Evolutionary conservation across 2,113 vertebrate genomes (phyloP).

Genomic region (Neogobius melanostomus): DNA sequence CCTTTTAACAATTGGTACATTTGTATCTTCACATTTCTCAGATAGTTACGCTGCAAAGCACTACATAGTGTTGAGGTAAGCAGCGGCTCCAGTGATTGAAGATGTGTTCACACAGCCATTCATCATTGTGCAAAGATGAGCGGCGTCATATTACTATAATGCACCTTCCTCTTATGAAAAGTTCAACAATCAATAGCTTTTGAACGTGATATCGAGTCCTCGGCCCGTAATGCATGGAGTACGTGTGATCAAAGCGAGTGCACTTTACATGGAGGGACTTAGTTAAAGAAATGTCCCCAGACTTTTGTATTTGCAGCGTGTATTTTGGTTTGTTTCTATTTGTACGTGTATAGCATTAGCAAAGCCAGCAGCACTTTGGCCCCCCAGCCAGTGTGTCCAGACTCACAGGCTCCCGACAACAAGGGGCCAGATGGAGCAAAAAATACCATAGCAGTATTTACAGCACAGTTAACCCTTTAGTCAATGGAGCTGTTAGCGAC

Average conservation of each 20-base stretch:
- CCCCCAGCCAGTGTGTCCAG: conserved; percentile 69
- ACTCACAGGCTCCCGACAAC: conserved; percentile 72
- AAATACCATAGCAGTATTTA: conserved; percentile 63
- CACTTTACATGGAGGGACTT: conserved; percentile 56
- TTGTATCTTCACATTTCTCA: conserved; percentile 22
- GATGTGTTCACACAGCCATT: conserved; percentile 40
- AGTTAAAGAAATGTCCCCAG: conserved; percentile 42
- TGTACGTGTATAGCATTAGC: conserved; percentile 30
- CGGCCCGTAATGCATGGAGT: conserved; percentile 36
- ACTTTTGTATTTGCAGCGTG: conserved; percentile 11
- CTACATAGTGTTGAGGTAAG: conserved; percentile 17
- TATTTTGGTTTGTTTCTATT: conserved; percentile 19
- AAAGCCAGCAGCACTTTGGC: conserved; percentile 30
- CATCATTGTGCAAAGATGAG: conserved; percentile 45
- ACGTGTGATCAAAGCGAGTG: conserved; percentile 64
- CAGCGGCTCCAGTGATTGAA: conserved; percentile 38
- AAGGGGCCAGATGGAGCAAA: conserved; percentile 50
- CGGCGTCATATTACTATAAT: conserved; percentile 73
- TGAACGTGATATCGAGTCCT: conserved; percentile 65
- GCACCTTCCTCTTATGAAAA: conserved; percentile 72
- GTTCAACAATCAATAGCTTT: conserved; percentile 71
- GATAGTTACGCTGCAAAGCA: conserved; percentile 25
- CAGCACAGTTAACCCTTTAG: conserved; percentile 42
- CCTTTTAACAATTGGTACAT: conserved; percentile 19
- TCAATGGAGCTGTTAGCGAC: background rate